phyloP scores from a whole-genome alignment of 2,888 invertebrate genomes.

The Dascillus cervinus region DNA sequence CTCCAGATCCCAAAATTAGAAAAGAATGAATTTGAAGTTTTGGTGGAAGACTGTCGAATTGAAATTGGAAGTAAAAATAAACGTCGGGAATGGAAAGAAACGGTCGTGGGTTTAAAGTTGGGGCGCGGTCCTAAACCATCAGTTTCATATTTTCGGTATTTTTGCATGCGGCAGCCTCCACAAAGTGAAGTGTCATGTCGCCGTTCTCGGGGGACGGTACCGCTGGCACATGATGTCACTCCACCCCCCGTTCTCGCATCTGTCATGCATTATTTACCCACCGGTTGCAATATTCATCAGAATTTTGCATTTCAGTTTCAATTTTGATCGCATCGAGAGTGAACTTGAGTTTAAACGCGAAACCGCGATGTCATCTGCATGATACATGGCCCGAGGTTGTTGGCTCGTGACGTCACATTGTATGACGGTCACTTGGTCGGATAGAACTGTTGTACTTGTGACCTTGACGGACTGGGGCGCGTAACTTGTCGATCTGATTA shows the following conservation, averaged over 20 bases:
- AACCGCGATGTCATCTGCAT: neutral
- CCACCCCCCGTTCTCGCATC: conserved; percentile 11
- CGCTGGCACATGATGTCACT: conserved; percentile 12
- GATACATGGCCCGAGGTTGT: neutral
- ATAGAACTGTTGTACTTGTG: too few relatives aligned
- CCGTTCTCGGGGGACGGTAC: conserved; percentile 30
- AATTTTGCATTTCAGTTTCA: conserved; percentile 12
- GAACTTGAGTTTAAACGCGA: neutral
- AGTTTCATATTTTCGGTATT: conserved; percentile 38
- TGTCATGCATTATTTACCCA: conserved; percentile 17
- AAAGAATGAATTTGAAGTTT: too few relatives aligned
- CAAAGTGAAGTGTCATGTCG: conserved; percentile 44
- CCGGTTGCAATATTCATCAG: conserved; percentile 16
- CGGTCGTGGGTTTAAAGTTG: too few relatives aligned
- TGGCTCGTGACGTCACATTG: conserved; percentile 7
- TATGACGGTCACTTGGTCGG: too few relatives aligned
- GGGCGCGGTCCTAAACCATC: conserved; percentile 15
- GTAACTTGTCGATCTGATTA: too few relatives aligned
- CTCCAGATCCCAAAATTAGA: too few relatives aligned
- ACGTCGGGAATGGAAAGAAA: too few relatives aligned
- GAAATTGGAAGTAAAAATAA: too few relatives aligned
- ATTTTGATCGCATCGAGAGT: conserved; percentile 3
- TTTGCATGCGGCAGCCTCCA: conserved; percentile 32
- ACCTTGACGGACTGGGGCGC: too few relatives aligned
- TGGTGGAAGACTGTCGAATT: too few relatives aligned